phyloP scores from a whole-genome alignment of 2,113 vertebrate species.

The Gallinago jamesoni region DNA sequence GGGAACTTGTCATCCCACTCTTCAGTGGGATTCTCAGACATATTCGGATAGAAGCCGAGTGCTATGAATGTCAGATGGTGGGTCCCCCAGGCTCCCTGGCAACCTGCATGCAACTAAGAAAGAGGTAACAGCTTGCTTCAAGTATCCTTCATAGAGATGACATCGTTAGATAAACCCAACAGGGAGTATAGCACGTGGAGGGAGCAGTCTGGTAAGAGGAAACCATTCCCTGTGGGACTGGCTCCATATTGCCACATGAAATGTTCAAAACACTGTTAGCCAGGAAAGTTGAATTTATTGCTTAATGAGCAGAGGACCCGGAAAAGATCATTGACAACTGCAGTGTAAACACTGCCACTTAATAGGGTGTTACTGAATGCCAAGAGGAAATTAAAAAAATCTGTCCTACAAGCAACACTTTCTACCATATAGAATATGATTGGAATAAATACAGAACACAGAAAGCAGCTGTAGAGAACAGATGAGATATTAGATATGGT shows the following conservation, averaged over 20 bases:
- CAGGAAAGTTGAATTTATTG: constrained; percentile 63
- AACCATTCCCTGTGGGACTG: constrained; percentile 52
- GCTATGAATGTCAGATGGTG: constrained; percentile 47
- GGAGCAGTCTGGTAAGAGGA: constrained; percentile 59
- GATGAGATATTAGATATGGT: constrained; percentile 28
- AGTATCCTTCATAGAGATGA: constrained; percentile 56
- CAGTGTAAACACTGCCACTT: constrained; percentile 60
- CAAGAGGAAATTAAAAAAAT: constrained; percentile 60
- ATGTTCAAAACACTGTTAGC: constrained; percentile 57
- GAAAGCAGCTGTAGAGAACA: constrained; percentile 21
- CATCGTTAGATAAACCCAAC: constrained; percentile 55
- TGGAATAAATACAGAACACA: constrained; percentile 8
- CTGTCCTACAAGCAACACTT: constrained; percentile 32
- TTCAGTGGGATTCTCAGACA: constrained; percentile 47
- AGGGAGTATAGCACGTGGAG: constrained; percentile 54
- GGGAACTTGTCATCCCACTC: not conserved
- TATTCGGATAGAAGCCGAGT: constrained; percentile 5
- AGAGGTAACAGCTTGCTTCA: constrained; percentile 62
- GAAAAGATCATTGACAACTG: constrained; percentile 64
- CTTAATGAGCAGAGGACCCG: constrained; percentile 63
- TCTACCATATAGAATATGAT: constrained; percentile 26
- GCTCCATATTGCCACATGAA: constrained; percentile 51
- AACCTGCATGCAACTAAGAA: constrained; percentile 39
- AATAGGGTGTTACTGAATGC: constrained; percentile 45
- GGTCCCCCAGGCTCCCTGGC: constrained; percentile 60